A percentile compares a stretch with the other conserved stretches of the same genome.
phyloP scores from a whole-genome alignment of 2,888 invertebrate genomes.

The Aricia artaxerxes region DNA sequence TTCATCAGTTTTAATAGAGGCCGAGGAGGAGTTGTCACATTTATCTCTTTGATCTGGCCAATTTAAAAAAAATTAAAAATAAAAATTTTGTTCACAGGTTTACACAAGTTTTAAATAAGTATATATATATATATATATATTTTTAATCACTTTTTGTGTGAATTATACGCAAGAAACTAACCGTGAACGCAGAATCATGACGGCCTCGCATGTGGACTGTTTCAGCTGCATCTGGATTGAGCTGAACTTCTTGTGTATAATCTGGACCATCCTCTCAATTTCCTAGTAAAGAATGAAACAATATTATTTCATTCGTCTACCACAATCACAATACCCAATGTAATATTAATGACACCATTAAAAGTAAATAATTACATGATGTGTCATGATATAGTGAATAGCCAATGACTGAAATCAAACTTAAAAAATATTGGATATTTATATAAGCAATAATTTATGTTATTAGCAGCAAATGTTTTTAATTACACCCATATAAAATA shows the following conservation, averaged over 20 bases:
- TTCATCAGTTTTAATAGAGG: conserved; percentile 45
- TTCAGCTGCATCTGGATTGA: conserved; percentile 99
- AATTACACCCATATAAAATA: not conserved
- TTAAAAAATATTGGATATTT: no score
- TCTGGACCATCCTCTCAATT: conserved; percentile 99
- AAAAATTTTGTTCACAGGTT: not conserved
- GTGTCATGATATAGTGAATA: no score
- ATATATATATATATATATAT: no score
- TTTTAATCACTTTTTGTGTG: not conserved
- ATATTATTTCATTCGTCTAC: not conserved
- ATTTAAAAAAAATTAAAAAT: not conserved
- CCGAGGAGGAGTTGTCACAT: conserved; percentile 57
- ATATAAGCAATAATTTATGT: no score
- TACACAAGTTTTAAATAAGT: not conserved
- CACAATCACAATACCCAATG: not conserved
- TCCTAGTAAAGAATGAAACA: conserved; percentile 75
- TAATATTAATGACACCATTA: not conserved
- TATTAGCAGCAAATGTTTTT: no score
- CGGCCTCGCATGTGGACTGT: conserved; percentile 99
- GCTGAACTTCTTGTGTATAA: conserved; percentile 98
- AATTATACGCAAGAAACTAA: conserved; percentile 42
- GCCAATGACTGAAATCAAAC: no score
- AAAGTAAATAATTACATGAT: not conserved
- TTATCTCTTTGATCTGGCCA: conserved; percentile 30
- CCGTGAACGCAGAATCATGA: conserved; percentile 97